These are phyloP conservation scores for Smithornis capensis DNA, from an alignment of 2,113 vertebrate genomes.

Conservation along the genomic window DNA sequence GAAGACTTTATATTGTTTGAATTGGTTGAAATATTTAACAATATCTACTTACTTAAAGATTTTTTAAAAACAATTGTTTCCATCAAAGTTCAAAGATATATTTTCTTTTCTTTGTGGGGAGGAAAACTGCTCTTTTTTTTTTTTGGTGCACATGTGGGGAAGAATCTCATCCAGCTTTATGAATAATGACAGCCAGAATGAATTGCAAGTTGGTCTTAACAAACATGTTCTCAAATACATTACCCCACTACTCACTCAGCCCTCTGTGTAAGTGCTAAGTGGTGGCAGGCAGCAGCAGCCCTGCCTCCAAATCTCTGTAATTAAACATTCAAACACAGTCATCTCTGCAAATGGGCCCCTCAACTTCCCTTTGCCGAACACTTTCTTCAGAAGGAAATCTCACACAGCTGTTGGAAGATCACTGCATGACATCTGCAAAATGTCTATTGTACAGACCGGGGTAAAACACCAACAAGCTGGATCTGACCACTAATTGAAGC, in stretches of 20 bases:
- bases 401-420: constrained; percentile 64
- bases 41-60: neutral
- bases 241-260: constrained; percentile 31
- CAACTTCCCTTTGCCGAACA: constrained; percentile 58
- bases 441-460: constrained; percentile 62
- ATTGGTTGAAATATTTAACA: neutral
- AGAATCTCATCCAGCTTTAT: constrained; percentile 21
- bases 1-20: neutral
- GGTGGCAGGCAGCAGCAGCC: constrained; percentile 51
- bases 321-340: constrained; percentile 66
- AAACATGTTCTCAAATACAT: constrained; percentile 56
- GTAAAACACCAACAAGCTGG: constrained; percentile 69
- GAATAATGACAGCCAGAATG: constrained; percentile 44
- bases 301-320: constrained; percentile 49
- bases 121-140: neutral
- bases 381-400: constrained; percentile 71
- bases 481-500: constrained; percentile 70
- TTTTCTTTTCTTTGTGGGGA: neutral
- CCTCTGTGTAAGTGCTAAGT: constrained; percentile 57
- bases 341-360: constrained; percentile 54
- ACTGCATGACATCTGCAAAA: constrained; percentile 66
- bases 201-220: constrained; percentile 58
- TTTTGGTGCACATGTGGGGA: neutral
- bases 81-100: neutral
- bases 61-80: neutral